Evolutionary conservation across 2,797 vertebrate species (phyloP).

Genomic region (Octomys mimax): DNA sequence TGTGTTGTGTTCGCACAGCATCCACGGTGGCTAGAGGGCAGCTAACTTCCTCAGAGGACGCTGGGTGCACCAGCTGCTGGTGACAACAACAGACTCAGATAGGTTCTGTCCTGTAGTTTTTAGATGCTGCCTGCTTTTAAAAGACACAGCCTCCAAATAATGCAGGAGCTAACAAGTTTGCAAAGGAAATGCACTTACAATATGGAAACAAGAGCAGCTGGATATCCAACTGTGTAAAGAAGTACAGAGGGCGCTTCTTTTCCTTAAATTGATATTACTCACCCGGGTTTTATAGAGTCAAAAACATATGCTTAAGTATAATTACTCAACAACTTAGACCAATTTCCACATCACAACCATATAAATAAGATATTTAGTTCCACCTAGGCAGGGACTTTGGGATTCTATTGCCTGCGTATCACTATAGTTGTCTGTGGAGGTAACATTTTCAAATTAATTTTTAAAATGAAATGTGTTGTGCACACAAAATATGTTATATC

Average conservation of each 20-base stretch:
- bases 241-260: slow-evolving; percentile 73
- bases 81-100: slow-evolving; percentile 43
- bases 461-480: background rate
- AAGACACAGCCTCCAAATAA: slow-evolving; percentile 67
- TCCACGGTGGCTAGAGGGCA: slow-evolving; percentile 50
- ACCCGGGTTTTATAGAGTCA: slow-evolving; percentile 64
- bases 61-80: slow-evolving; percentile 60
- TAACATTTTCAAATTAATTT: slow-evolving; percentile 37
- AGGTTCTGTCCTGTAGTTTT: slow-evolving; percentile 75
- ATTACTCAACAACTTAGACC: slow-evolving; percentile 71
- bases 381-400: slow-evolving; percentile 37
- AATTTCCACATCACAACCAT: slow-evolving; percentile 60
- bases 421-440: background rate
- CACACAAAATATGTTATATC: background rate
- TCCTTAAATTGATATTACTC: slow-evolving; percentile 66
- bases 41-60: slow-evolving; percentile 55
- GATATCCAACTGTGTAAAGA: slow-evolving; percentile 73
- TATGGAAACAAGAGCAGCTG: slow-evolving; percentile 73
- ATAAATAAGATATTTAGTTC: slow-evolving; percentile 24
- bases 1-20: background rate
- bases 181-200: slow-evolving; percentile 64
- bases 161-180: slow-evolving; percentile 69
- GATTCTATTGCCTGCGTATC: background rate
- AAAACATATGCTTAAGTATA: slow-evolving; percentile 78
- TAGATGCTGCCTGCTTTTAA: slow-evolving; percentile 71